phyloP scores from a whole-genome alignment of 2,797 vertebrate species.

The Alauda arvensis region DNA sequence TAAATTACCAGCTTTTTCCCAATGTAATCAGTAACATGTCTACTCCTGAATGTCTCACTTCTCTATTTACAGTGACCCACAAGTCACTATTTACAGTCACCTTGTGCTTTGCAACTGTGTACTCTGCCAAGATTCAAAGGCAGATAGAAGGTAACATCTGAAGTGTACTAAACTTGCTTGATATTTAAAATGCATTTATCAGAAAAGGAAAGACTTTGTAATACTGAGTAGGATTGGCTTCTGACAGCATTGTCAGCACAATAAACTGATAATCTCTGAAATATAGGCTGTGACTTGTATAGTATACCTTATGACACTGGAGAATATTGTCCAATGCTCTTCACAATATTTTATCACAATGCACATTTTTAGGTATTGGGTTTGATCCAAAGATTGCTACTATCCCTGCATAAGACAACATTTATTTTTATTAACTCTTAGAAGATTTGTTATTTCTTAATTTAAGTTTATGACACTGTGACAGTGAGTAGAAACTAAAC shows the following conservation, averaged over 20 bases:
- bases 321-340: background rate
- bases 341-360: background rate
- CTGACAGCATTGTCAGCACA: background rate
- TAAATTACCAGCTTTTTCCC: background rate
- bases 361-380: background rate
- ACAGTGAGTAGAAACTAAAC: background rate
- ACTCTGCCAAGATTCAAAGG: background rate
- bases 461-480: background rate
- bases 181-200: background rate
- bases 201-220: background rate
- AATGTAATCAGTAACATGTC: background rate
- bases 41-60: background rate
- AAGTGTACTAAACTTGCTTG: background rate
- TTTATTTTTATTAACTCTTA: background rate
- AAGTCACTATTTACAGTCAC: background rate
- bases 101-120: background rate
- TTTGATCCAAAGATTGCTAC: background rate
- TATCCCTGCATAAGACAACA: background rate
- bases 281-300: background rate
- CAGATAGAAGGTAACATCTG: background rate
- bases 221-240: background rate
- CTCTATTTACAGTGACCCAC: background rate
- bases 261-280: background rate
- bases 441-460: background rate
- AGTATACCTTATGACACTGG: background rate